A percentile compares a stretch with the other conserved stretches of the same genome.
These are phyloP conservation scores for Gadus chalcogrammus DNA, from an alignment of 2,113 vertebrate genomes.

Conservation along the genomic window DNA sequence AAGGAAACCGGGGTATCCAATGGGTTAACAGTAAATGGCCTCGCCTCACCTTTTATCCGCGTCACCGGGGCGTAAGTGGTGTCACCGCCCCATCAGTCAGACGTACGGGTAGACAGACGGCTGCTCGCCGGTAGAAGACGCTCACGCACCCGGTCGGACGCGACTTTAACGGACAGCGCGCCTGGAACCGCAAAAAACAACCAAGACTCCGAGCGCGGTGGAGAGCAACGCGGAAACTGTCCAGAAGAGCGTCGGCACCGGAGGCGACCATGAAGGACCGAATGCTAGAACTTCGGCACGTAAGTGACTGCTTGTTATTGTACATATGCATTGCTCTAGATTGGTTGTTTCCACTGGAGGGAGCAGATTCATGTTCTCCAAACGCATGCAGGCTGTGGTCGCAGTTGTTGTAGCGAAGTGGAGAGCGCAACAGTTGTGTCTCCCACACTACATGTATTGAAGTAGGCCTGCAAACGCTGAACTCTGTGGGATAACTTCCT, in stretches of 20 bases:
- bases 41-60: slow-evolving; percentile 58
- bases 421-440: slow-evolving; percentile 61
- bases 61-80: slow-evolving; percentile 50
- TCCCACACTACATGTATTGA: neutral
- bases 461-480: slow-evolving; percentile 20
- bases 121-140: slow-evolving; percentile 32
- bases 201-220: neutral
- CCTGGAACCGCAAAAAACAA: neutral
- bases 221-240: neutral
- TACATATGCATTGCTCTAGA: neutral
- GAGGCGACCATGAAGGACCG: slow-evolving; percentile 66
- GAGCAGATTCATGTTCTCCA: too few relatives aligned
- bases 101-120: slow-evolving; percentile 9
- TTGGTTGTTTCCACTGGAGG: neutral
- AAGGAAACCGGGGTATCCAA: slow-evolving; percentile 46
- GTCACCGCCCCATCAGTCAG: slow-evolving; percentile 30
- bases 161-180: slow-evolving; percentile 29
- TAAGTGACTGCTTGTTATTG: slow-evolving; percentile 42
- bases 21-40: slow-evolving; percentile 57
- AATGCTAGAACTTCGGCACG: slow-evolving; percentile 69
- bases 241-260: slow-evolving; percentile 10
- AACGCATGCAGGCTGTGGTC: neutral
- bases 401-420: neutral
- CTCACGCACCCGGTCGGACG: slow-evolving; percentile 14
- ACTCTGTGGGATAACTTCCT: neutral